Percentiles rank a stretch among this genome's conserved stretches.
phyloP scores from a whole-genome alignment of 2,888 invertebrate species.

The Agelastica alni region DNA sequence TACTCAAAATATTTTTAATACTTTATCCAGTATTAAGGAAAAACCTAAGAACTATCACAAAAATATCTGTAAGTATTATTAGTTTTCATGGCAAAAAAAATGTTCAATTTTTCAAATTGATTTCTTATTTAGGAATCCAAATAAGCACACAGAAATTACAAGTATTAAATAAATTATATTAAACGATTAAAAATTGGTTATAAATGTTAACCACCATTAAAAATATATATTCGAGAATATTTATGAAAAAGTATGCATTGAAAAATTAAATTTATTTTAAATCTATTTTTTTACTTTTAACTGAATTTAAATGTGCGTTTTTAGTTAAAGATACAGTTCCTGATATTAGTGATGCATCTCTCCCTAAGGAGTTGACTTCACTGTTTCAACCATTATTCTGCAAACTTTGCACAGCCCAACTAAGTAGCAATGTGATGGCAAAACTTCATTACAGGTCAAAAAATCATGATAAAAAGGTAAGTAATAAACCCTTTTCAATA shows the following conservation, averaged over 20 bases:
- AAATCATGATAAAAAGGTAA: conserved; percentile 59
- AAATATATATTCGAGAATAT: no score
- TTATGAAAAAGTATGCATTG: no score
- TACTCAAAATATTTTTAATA: conserved; percentile 38
- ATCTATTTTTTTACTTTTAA: no score
- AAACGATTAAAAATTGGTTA: no score
- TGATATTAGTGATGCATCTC: conserved; percentile 48
- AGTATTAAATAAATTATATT: not conserved
- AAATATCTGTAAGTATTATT: conserved; percentile 44
- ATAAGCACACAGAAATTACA: not conserved
- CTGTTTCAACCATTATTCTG: conserved; percentile 60
- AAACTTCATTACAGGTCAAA: conserved; percentile 62
- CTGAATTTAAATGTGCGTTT: no score
- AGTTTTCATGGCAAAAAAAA: no score
- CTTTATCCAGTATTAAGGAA: conserved; percentile 38
- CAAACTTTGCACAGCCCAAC: conserved; percentile 57
- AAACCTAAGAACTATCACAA: conserved; percentile 40
- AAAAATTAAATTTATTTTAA: no score
- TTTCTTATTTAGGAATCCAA: no score
- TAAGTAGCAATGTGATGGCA: conserved; percentile 58
- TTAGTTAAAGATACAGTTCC: conserved; percentile 46
- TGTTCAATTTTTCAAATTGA: no score
- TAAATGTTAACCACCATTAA: no score
- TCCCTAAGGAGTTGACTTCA: conserved; percentile 56
- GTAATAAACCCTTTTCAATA: not conserved